Base-by-base conservation (phyloP, 2,113 vertebrate genomes). In the Ceyx cyanopectus region DNA sequence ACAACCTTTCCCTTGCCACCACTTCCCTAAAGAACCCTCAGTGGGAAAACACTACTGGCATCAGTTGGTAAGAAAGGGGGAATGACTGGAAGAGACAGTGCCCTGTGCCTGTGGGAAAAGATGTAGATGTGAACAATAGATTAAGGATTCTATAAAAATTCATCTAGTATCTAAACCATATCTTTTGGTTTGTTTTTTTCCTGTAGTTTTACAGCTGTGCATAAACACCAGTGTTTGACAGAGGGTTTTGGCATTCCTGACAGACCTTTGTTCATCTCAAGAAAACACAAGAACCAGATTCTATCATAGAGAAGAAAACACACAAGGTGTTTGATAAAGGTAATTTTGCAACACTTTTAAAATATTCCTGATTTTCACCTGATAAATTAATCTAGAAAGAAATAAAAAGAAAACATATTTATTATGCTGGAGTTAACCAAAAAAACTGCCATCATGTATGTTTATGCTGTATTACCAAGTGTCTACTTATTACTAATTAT, bases 391-490 rank as follows among this genome's bases (percentile, higher is more conserved):
- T 77, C 14, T 68, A 67, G 58, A 82, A 69, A 95, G 56, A 95
- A 73, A 83, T 37, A 70, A 80, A 81, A 87, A 60, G 14, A 61
- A 57, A 85, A 27, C 21, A 21, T 41, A 6, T 51, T 80, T 45
- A 20, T 61, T 62, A 34, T 12, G 20, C 11, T 1, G 58, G 61
- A 51, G 19, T 57, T 54, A 77, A 69, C 61, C 4, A 2, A 69
- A 58, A 66, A 67, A 60, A 68, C 48, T 87, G 78, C 82, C 76
- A 58, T 81, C 2, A 1, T 29, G 61, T 58, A 45, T 82, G 68
- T 90, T 85, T 85, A 93, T 89, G 74, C 91, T 93, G 62, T 67
- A 88, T 87, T 66, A 40, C 79, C 51, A 83, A 68, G 19, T 84
- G 27, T 72, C 74, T 61, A 12, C 81, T 81, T 82, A 85, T 87